A percentile compares a stretch with the other conserved stretches of the same genome.
Conservation (phyloP, 2,888 invertebrate genomes). For the Watsonalla binaria region DNA sequence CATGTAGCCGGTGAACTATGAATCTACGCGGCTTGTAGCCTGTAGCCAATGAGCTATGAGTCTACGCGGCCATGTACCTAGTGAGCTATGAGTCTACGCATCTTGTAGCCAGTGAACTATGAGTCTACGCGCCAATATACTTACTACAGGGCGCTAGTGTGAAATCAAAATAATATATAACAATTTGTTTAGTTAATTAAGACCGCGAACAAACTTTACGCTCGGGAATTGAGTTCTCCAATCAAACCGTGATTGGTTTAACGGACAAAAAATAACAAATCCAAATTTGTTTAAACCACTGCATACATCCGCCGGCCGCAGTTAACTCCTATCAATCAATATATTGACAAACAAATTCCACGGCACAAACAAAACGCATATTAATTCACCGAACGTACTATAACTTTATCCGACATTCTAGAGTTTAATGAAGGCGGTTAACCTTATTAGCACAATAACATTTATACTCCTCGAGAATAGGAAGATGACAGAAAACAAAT, state of each 20-base stretch:
- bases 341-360: no score
- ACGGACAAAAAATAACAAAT: background rate
- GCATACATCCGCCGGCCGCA: background rate
- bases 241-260: background rate
- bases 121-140: no score
- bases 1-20: no score
- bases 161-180: no score
- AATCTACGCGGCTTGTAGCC: no score
- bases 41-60: no score
- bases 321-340: background rate
- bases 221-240: background rate
- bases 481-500: conserved; percentile 9
- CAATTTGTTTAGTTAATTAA: no score
- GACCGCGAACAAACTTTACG: background rate
- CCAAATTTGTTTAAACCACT: background rate
- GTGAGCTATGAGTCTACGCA: no score
- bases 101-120: no score
- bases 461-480: conserved; percentile 12
- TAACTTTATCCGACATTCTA: conserved; percentile 20
- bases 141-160: no score
- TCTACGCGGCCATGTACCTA: no score
- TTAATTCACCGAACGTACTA: conserved; percentile 14
- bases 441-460: conserved; percentile 27
- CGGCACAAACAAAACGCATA: conserved; percentile 3
- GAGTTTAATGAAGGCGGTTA: conserved; percentile 24